These are phyloP conservation scores for Ophonus ardosiacus DNA, from an alignment of 2,888 invertebrate genomes.

Conservation along the genomic window DNA sequence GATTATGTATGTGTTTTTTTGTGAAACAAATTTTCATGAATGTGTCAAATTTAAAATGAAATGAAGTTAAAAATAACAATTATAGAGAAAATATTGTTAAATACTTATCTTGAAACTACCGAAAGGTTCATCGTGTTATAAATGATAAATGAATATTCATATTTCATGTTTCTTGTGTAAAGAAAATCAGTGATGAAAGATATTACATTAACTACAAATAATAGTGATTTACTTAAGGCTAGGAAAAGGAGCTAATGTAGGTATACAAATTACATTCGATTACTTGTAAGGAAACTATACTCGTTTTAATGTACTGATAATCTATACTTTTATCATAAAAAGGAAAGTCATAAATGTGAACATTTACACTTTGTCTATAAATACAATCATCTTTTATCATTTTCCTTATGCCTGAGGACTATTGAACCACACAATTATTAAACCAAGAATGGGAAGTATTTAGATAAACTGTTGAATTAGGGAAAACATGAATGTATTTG, in stretches of 20 bases:
- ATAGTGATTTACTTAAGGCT: background rate
- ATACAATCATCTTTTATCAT: background rate
- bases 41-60: too few relatives aligned
- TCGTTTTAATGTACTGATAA: background rate
- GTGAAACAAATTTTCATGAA: too few relatives aligned
- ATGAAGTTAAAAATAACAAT: too few relatives aligned
- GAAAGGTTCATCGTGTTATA: background rate
- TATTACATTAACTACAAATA: background rate
- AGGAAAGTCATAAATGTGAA: background rate
- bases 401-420: background rate
- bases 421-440: background rate
- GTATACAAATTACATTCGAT: background rate
- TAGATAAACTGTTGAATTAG: background rate
- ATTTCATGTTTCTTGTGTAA: slow-evolving; percentile 14
- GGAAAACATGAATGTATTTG: too few relatives aligned
- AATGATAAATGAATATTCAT: background rate
- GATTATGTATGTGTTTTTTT: too few relatives aligned
- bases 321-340: background rate
- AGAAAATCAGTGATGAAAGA: slow-evolving; percentile 29
- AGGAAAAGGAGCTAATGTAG: background rate
- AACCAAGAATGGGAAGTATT: background rate
- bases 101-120: background rate
- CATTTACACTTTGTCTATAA: background rate
- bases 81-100: background rate
- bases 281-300: background rate